Evolutionary conservation across 2,113 vertebrate species (phyloP).

Genomic region (Hippocampus guttulatus): DNA sequence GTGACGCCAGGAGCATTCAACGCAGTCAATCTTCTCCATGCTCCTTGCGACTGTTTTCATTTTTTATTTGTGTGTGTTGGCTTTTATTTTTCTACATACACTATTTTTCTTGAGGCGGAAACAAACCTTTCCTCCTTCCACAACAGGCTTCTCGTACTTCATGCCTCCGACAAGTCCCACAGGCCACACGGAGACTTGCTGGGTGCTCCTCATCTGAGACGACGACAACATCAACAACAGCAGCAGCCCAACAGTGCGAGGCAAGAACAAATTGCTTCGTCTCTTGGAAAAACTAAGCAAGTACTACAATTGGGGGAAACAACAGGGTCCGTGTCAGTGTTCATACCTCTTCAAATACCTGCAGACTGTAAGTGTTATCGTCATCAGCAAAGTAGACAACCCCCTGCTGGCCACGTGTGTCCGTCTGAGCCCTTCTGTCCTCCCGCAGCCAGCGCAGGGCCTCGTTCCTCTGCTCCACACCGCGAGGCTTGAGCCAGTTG

Average conservation of each 20-base stretch:
- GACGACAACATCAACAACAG: slow-evolving; percentile 8
- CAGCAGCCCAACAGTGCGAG: neutral
- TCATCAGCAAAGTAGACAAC: slow-evolving; percentile 82
- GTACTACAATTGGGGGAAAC: no score
- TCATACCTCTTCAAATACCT: slow-evolving; percentile 77
- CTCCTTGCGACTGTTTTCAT: no score
- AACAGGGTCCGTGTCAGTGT: neutral
- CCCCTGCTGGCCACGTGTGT: slow-evolving; percentile 61
- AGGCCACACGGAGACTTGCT: slow-evolving; percentile 84
- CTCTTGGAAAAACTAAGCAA: no score
- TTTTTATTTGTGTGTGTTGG: no score
- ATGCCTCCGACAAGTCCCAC: slow-evolving; percentile 88
- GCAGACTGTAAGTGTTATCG: slow-evolving; percentile 80
- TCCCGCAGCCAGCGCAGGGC: slow-evolving; percentile 77
- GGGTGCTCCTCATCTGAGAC: slow-evolving; percentile 82
- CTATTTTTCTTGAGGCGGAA: neutral
- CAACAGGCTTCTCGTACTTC: slow-evolving; percentile 82
- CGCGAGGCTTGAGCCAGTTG: slow-evolving; percentile 79
- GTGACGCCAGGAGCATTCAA: no score
- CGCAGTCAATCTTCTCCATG: no score
- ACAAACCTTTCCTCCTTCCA: slow-evolving; percentile 79
- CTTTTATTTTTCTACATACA: no score
- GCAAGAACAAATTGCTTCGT: no score
- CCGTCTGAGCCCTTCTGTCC: slow-evolving; percentile 47
- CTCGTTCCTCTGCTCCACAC: slow-evolving; percentile 78